These are phyloP conservation scores for Sebastes reedi DNA, from an alignment of 2,797 vertebrate species.

Conservation along the genomic window DNA sequence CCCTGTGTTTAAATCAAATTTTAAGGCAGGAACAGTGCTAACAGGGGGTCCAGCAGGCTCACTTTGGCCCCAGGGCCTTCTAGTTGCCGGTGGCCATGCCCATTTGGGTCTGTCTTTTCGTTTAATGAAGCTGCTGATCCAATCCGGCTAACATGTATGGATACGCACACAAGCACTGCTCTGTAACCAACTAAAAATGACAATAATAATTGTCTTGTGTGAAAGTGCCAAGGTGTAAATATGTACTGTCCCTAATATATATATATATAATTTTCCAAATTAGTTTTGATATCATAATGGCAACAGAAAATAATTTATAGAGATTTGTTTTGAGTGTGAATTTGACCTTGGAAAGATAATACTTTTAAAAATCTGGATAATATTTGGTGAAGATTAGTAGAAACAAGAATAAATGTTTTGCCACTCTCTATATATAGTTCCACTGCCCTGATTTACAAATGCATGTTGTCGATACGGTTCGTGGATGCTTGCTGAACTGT, in stretches of 20 bases:
- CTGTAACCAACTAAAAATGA: neutral
- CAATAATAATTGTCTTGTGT: neutral
- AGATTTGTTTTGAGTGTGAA: neutral
- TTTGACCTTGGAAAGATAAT: neutral
- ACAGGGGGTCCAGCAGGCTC: neutral
- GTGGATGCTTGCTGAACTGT: neutral
- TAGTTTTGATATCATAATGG: neutral
- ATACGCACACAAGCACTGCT: neutral
- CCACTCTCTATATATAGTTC: neutral
- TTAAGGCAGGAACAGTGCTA: neutral
- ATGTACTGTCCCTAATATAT: neutral
- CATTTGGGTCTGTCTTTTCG: neutral
- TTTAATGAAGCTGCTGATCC: neutral
- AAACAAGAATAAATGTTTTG: neutral
- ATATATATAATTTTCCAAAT: neutral
- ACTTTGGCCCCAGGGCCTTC: neutral
- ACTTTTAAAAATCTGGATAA: neutral
- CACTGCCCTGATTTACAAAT: neutral
- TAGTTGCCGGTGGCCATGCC: neutral
- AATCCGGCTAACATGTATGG: neutral
- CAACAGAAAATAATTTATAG: neutral
- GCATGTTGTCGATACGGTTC: neutral
- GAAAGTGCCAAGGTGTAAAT: neutral
- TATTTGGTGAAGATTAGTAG: neutral
- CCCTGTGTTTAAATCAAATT: neutral